Base-by-base conservation (phyloP, 53 echinoderm and acorn worm genomes). In the Patiria pectinifera region DNA sequence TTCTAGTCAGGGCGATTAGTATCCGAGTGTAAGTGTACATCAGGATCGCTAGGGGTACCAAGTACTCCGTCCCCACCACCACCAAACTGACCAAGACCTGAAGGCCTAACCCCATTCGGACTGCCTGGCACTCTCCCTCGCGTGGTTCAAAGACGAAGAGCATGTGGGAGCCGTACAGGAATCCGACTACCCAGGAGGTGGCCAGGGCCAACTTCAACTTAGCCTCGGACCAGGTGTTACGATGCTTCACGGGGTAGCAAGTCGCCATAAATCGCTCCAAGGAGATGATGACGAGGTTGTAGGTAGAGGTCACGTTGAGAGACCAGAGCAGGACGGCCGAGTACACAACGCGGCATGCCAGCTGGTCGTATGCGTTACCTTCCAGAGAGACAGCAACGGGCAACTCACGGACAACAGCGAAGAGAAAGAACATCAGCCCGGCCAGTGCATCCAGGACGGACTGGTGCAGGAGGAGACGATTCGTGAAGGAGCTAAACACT, bases 11-110 rank as follows among this genome's bases (percentile, higher is more conserved):
- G 87, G 91, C 95, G 23, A 92, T 59, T 35, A 96, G 89, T 47
- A 96, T 96, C 74, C 87, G 90, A 15, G 79, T 80, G 88, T 96
- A 96, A 16, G 96, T 89, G 72, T 89, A 69, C 23, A 90, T 92
- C 91, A 95, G 87, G 85, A 95, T 95, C 69, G 61, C 5, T 11
- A 95, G 72, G 10, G 95, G 96, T 8, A 95, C 72, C 9, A 86
- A 19, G 69, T 94, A 94, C 72, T 96, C 95, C 6, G 93, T 82
- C 71, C 93, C 78, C 47, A 95, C 66, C 10, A 90, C 92, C 4
- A 23, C 53, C 48, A 24, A 13, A 15, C 76, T 75, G 15, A 69
- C 47, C 11, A 87, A 11, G 22, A 76, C 59, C 60, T 87, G 14
- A 1, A 77, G 4, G 48, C 87, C 87, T 21, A 76, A 49, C 46